Evolutionary conservation across 37 sponge, comb jelly and placozoan species (phyloP).

Genomic region (Bolinopsis microptera): DNA sequence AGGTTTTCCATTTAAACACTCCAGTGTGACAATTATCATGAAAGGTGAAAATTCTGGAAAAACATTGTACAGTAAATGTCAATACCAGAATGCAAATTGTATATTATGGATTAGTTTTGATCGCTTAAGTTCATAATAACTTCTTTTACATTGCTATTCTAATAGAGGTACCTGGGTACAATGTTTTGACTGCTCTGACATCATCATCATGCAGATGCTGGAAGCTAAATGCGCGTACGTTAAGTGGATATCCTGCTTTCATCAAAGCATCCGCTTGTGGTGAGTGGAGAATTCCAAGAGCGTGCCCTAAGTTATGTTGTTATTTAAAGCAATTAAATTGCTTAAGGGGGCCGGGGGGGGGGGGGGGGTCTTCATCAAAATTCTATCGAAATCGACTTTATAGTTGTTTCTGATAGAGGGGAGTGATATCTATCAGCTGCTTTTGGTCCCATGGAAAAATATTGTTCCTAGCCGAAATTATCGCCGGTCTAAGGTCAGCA

Average conservation of each 20-base stretch:
- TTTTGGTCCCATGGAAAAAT: too few relatives aligned
- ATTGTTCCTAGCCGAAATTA: too few relatives aligned
- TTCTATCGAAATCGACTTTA: too few relatives aligned
- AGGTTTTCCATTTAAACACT: too few relatives aligned
- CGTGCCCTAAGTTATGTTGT: conserved; percentile 19
- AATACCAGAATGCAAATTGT: too few relatives aligned
- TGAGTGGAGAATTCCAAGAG: neutral
- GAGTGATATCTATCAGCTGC: too few relatives aligned
- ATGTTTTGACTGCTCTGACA: neutral
- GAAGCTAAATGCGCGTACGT: neutral
- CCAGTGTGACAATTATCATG: too few relatives aligned
- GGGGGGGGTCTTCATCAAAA: neutral
- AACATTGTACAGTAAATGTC: too few relatives aligned
- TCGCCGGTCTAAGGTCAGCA: too few relatives aligned
- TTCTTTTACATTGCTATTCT: neutral
- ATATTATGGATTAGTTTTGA: too few relatives aligned
- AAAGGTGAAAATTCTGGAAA: too few relatives aligned
- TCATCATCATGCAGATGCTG: neutral
- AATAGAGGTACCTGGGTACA: neutral
- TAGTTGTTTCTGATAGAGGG: too few relatives aligned
- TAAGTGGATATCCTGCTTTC: neutral
- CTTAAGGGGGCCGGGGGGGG: neutral
- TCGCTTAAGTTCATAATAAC: neutral
- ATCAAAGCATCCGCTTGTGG: neutral
- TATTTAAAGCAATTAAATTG: neutral